Base-by-base conservation (phyloP, 2,888 invertebrate species). In the Dromius quadrimaculatus region DNA sequence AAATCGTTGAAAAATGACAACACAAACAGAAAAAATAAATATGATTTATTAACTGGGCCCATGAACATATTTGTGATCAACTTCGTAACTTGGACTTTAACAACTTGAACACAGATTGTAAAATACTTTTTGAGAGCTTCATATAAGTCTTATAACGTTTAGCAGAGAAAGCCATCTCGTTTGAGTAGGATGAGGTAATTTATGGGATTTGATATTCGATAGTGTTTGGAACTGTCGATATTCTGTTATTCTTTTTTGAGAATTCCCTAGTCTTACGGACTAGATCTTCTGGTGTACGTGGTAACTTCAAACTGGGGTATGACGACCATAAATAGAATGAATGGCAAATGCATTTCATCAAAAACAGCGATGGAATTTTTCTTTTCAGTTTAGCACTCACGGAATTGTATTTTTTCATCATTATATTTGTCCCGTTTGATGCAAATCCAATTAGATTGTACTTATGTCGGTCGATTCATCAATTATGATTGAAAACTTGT, bases 91-190 rank as follows among this genome's bases (percentile, higher is more conserved):
- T 45, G 45, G 2, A 45, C 17, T 19, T 45, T n/a, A 19, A 15
- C 20, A 3, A 6, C 20, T 2, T 45, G 20, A 15, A 19, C 45
- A 13, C 15, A 11, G n/a, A 15, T 19, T 19, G 45, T 45, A 45
- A n/a, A n/a, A n/a, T n/a, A n/a, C n/a, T n/a, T n/a, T n/a, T n/a
- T n/a, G n/a, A n/a, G n/a, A n/a, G n/a, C n/a, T n/a, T n/a, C n/a
- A n/a, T n/a, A n/a, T n/a, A n/a, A n/a, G n/a, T n/a, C 28, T 28
- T 8, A 38, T n/a, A 6, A 38, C 38, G 50, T 69, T 73, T 69
- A 74, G 70, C 34, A 77, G 63, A 9, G 78, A 78, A 3, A 78
- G 72, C 78, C 79, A 79, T 50, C 76, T 72, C 13, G 78, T 78
- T 68, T 76, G 76, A 19, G 75, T 72, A n/a, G 74, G 72, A 41